Evolutionary conservation across 1,140 invertebrate genomes (phyloP).

Genomic region (Ruditapes philippinarum): DNA sequence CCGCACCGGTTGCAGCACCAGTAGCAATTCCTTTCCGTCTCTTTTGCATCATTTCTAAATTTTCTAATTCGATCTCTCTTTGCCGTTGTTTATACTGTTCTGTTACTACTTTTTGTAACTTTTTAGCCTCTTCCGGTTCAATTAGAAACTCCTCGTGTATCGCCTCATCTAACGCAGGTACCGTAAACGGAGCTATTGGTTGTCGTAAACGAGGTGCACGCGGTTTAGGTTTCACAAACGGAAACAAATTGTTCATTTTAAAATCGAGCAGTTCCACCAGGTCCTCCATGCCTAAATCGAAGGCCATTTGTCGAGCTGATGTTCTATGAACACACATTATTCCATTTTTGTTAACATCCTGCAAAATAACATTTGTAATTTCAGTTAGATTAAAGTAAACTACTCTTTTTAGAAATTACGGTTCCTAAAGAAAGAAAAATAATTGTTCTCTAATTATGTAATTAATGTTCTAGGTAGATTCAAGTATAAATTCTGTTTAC

Average conservation of each 20-base stretch:
- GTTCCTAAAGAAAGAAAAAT: too few species aligned
- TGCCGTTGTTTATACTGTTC: neutral
- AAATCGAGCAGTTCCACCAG: constrained; percentile 83
- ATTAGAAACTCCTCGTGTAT: constrained; percentile 17
- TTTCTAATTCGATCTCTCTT: constrained; percentile 3
- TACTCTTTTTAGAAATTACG: too few species aligned
- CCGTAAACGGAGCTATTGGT: constrained; percentile 54
- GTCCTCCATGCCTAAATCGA: constrained; percentile 76
- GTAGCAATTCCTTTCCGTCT: neutral
- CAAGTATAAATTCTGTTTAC: too few species aligned
- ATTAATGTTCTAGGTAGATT: too few species aligned
- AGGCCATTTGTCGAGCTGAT: constrained; percentile 82
- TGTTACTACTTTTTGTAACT: neutral
- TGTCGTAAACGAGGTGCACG: constrained; percentile 64
- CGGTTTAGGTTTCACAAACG: constrained; percentile 70
- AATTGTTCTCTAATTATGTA: too few species aligned
- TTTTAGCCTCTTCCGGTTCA: constrained; percentile 7
- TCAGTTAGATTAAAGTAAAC: too few species aligned
- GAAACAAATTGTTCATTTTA: constrained; percentile 75
- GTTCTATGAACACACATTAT: constrained; percentile 71
- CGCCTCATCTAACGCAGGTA: constrained; percentile 27
- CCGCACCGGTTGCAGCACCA: neutral
- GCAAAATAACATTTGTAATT: too few species aligned
- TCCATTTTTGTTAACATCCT: constrained; percentile 57
- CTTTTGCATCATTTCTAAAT: constrained; percentile 3